Evolutionary conservation across 2,888 invertebrate species (phyloP), one percentile per base, ranked within the genome.

Genomic region (Ischnus inquisitorius): DNA sequence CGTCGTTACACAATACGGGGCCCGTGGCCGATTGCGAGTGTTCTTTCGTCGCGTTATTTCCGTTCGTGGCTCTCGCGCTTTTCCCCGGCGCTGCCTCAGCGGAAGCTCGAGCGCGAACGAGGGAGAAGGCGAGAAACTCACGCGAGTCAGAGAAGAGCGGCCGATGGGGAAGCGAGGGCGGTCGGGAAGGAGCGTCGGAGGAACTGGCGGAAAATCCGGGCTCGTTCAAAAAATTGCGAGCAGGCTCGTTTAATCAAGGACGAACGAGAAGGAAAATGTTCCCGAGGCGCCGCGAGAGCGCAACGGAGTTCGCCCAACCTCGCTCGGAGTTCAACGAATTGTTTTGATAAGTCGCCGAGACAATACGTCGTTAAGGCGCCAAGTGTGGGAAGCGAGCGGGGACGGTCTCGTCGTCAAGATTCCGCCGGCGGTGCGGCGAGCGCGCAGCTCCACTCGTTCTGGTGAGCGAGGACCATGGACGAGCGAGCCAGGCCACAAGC

Each of bases 361-460:
- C 93, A 93, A 93, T 93, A 91, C 93, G 92, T 92, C 92, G 92
- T 93, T 92, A 93, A 93, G 93, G 88, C 90, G 90, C 90, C 88
- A 83, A 87, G 87, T n/a, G n/a, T n/a, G 87, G 88, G 88, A 16
- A 25, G 62, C 54, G 71, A 25, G 34, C 57, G 65, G 41, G 78
- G 28, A 75, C 75, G 76, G 62, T 28, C 28, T 74, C 46, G 48
- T 75, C 39, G 75, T 62, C 60, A 69, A 68, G 48, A 57, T 71
- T 77, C 62, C 64, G 68, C 74, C 48, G 41, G 71, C n/a, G 76
- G 69, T 65, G n/a, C n/a, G 81, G 69, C 81, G 78, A 82, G 69
- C 74, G 72, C 54, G 83, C 64, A 80, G 62, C n/a, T 85, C 76
- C 78, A 68, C 84, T 82, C 71, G 60, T 74, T 78, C 81, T 64